These are phyloP conservation scores for Drosophila nikananu DNA, from an alignment of 1,140 invertebrate species.

Conservation along the genomic window DNA sequence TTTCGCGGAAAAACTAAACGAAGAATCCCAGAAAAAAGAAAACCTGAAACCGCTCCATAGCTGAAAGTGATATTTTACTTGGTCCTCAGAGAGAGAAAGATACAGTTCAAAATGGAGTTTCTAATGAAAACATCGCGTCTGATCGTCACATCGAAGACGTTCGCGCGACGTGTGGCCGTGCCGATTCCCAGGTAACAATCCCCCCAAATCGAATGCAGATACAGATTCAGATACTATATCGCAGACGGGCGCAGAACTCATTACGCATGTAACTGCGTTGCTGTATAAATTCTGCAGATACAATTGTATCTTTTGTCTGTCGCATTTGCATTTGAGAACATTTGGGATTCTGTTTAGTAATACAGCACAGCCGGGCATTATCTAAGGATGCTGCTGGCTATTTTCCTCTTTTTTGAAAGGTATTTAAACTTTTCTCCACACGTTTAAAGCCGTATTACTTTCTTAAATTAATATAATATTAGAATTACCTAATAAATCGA, in stretches of 20 bases:
- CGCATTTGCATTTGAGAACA: constrained; percentile 65
- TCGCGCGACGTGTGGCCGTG: constrained; percentile 78
- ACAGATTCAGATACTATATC: constrained; percentile 44
- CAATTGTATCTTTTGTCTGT: constrained; percentile 56
- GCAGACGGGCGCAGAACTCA: constrained; percentile 47
- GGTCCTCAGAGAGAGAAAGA: neutral
- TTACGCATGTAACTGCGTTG: constrained; percentile 79
- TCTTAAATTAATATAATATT: neutral
- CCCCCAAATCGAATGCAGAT: constrained; percentile 39
- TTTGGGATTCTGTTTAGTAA: constrained; percentile 63
- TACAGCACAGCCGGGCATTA: constrained; percentile 54
- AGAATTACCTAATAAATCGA: neutral
- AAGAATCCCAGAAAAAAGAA: constrained; percentile 26
- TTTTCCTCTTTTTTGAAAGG: neutral
- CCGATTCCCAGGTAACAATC: constrained; percentile 80
- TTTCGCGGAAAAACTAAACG: constrained; percentile 29
- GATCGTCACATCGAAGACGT: constrained; percentile 80
- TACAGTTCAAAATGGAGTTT: constrained; percentile 74
- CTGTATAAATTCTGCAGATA: constrained; percentile 54
- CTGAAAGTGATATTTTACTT: constrained; percentile 26
- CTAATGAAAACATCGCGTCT: constrained; percentile 83
- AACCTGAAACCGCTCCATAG: constrained; percentile 2
- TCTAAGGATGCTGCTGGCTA: constrained; percentile 38
- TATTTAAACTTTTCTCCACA: neutral
- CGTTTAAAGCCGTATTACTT: neutral